phyloP scores from a whole-genome alignment of 2,797 vertebrate genomes.

The Salmo trutta region DNA sequence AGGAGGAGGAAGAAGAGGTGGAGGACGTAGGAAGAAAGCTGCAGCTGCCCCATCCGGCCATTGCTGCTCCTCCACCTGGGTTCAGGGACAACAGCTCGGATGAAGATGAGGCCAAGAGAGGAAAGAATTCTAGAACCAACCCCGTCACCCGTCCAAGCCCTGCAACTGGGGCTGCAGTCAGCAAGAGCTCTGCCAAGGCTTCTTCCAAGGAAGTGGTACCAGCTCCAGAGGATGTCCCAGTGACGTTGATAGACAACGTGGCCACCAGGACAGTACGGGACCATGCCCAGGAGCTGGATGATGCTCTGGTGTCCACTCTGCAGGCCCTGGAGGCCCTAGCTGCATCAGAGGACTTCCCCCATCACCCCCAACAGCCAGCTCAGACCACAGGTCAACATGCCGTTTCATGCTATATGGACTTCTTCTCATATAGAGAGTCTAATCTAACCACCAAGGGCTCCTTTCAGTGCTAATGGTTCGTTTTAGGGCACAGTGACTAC shows the following conservation, averaged over 20 bases:
- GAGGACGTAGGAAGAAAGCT: slow-evolving; percentile 72
- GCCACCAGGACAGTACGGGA: slow-evolving; percentile 92
- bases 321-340: slow-evolving; percentile 97
- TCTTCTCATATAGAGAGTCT: slow-evolving; percentile 19
- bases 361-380: slow-evolving; percentile 88
- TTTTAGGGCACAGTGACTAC: neutral
- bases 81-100: slow-evolving; percentile 98
- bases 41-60: slow-evolving; percentile 85
- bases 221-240: slow-evolving; percentile 87
- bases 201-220: slow-evolving; percentile 65
- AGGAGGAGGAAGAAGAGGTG: slow-evolving; percentile 77
- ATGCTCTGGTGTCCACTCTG: slow-evolving; percentile 96
- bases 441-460: too few relatives aligned
- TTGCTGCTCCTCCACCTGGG: slow-evolving; percentile 93
- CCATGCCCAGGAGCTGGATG: slow-evolving; percentile 96
- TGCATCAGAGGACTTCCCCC: slow-evolving; percentile 94
- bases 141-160: slow-evolving; percentile 1
- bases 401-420: slow-evolving; percentile 55
- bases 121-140: slow-evolving; percentile 64
- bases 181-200: neutral
- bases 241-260: slow-evolving; percentile 93
- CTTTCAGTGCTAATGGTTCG: neutral
- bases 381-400: slow-evolving; percentile 94
- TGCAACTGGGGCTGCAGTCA: neutral
- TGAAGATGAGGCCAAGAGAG: slow-evolving; percentile 91